phyloP scores from a whole-genome alignment of 2,113 vertebrate genomes.

The Odocoileus hemionus region DNA sequence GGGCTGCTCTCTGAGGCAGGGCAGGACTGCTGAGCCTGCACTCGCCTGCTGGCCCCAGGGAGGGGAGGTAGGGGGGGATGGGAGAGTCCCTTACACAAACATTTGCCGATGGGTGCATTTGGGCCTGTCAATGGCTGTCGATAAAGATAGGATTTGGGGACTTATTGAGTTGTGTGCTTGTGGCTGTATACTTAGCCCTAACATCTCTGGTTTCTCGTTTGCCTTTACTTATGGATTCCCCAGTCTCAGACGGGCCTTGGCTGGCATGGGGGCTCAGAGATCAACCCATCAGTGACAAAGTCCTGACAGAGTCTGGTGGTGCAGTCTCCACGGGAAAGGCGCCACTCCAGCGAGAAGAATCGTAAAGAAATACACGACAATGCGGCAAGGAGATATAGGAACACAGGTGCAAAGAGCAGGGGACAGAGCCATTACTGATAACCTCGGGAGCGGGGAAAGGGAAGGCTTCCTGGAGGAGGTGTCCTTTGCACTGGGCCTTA shows the following conservation, averaged over 20 bases:
- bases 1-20: background rate
- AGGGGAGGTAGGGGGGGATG: background rate
- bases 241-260: fast-evolving
- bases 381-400: fast-evolving
- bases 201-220: fast-evolving
- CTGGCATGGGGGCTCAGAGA: background rate
- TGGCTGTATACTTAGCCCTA: background rate
- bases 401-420: background rate
- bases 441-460: background rate
- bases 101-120: constrained; percentile 77
- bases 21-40: background rate
- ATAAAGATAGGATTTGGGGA: constrained; percentile 44
- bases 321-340: background rate
- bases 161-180: background rate
- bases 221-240: fast-evolving
- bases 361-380: fast-evolving
- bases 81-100: constrained; percentile 78
- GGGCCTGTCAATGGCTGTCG: constrained; percentile 76
- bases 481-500: background rate
- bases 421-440: background rate
- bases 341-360: background rate
- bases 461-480: background rate
- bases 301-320: fast-evolving
- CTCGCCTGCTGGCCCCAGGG: fast-evolving
- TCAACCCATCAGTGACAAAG: background rate